Percentiles rank a stretch among this genome's conserved stretches.
phyloP scores from a whole-genome alignment of 2,113 vertebrate species.

The Marmota flaviventris region DNA sequence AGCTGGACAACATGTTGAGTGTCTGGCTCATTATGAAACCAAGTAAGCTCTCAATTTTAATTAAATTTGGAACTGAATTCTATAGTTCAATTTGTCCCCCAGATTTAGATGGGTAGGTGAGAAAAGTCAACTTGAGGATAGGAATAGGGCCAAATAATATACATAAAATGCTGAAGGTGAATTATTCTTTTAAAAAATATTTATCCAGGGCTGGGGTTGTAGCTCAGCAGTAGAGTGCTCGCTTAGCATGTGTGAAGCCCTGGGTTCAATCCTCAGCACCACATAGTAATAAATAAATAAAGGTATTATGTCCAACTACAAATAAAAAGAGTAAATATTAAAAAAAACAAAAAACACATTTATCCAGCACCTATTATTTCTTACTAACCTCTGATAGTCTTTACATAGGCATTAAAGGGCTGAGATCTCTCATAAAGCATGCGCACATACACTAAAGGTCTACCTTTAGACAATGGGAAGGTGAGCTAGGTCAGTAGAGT shows the following conservation, averaged over 20 bases:
- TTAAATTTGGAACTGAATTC: conserved; percentile 24
- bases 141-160: background rate
- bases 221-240: too few species aligned
- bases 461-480: background rate
- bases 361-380: background rate
- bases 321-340: too few species aligned
- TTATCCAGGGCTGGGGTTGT: background rate
- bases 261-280: too few species aligned
- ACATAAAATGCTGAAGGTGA: conserved; percentile 14
- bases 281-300: background rate
- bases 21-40: background rate
- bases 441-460: background rate
- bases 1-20: background rate
- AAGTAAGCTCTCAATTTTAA: conserved; percentile 34
- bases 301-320: too few species aligned
- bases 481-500: background rate
- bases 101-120: background rate
- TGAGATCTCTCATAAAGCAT: background rate
- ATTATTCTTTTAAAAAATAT: conserved; percentile 12
- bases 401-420: background rate
- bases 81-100: background rate
- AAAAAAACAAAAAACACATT: background rate
- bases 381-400: background rate
- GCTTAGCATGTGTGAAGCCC: too few species aligned
- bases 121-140: background rate